Evolutionary conservation across 2,797 vertebrate species (phyloP), one percentile per base, ranked within the genome.

Genomic region (Pogonophryne albipinna): DNA sequence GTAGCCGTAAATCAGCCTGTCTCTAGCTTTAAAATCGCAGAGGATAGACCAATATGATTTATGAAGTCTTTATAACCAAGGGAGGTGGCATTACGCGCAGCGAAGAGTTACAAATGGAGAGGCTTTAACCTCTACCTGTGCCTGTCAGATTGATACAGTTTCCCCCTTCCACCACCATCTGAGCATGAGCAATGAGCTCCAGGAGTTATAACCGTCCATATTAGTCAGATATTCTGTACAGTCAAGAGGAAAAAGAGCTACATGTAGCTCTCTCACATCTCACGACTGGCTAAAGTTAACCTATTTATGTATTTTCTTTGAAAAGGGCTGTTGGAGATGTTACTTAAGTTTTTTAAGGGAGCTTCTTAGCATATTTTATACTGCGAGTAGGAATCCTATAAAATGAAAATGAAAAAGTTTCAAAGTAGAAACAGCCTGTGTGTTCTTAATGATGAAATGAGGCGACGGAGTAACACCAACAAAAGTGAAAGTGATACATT

Each of bases 401-500:
- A 9, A 56, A 23, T 79, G 74, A 89, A 87, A 88, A 83, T 78
- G 74, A 89, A 90, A 87, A 84, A 86, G 80, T 74, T 79, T 31
- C 3, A 1, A 34, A 67, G 75, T 51, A 76, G 66, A 86, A 83
- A 66, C 78, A 45, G 81, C 63, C 86, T 87, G 89, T 89, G 85
- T 88, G 89, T 90, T 89, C 85, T 68, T 23, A 49, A 71, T 88
- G 91, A 92, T 91, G 85, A 90, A 94, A 91, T 71, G 76, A 81
- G 83, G 83, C 73, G 60, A 76, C 51, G 56, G 87, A 73, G 79
- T 66, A 88, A 91, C 76, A 73, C 88, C 88, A 89, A 91, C 88
- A 91, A 78, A 91, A 90, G 78, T 93, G 85, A 93, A 93, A 82
- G 91, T 93, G 91, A 95, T 95, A 87, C 93, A 95, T 93, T 92